Evolutionary conservation across 2,113 vertebrate species (phyloP).

Genomic region (Otus sunia): DNA sequence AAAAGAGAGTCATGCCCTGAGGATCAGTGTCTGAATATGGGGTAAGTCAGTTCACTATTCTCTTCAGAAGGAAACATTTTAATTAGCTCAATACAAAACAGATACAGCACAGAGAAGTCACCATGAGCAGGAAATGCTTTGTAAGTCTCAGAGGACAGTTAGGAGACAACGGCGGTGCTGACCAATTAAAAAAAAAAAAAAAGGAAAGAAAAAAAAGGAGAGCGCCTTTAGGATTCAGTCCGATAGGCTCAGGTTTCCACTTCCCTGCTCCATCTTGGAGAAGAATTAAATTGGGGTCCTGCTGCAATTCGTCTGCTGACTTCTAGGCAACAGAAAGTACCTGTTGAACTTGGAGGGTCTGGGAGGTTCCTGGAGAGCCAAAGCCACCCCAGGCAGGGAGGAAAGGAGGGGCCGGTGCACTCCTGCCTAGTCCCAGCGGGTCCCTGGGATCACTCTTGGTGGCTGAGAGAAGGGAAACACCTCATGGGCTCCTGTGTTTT

Average conservation of each 20-base stretch:
- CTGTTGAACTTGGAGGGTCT: background rate
- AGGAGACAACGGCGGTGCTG: constrained; percentile 36
- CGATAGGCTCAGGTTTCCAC: constrained; percentile 3
- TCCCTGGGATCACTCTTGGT: accelerated
- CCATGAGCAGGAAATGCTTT: constrained; percentile 60
- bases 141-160: constrained; percentile 52
- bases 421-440: accelerated
- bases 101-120: constrained; percentile 35
- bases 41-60: constrained; percentile 3
- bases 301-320: accelerated
- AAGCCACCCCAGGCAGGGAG: background rate
- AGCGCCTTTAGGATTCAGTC: background rate
- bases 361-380: background rate
- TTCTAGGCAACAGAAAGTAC: background rate
- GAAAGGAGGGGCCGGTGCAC: accelerated
- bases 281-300: background rate
- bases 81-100: constrained; percentile 69
- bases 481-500: accelerated
- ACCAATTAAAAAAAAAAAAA: background rate
- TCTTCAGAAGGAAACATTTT: constrained; percentile 49
- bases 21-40: constrained; percentile 42
- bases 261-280: background rate
- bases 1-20: constrained; percentile 60
- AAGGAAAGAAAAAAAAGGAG: background rate
- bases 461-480: background rate